Conservation (phyloP, 2,888 invertebrate genomes). For the Xestia c-nigrum region DNA sequence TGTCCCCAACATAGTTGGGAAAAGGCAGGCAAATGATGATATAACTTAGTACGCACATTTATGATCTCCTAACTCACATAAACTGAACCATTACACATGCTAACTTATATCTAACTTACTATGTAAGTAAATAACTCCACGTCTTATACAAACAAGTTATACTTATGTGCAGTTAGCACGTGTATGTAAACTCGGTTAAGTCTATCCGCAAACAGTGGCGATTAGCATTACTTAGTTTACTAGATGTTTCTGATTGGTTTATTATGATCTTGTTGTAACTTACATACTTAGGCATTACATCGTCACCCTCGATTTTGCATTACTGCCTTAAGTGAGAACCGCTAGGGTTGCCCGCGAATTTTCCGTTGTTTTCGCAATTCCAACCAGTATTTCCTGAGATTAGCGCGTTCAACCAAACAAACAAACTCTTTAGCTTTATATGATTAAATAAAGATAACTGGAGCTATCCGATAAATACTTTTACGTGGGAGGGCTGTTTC, state of each 20-base stretch:
- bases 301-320: too few species aligned
- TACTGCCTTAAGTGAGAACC: too few species aligned
- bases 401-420: too few species aligned
- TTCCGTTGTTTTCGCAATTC: too few species aligned
- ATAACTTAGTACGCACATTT: background rate
- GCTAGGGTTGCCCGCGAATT: too few species aligned
- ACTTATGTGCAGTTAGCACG: conserved; percentile 30
- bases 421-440: too few species aligned
- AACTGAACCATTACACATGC: conserved; percentile 8
- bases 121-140: conserved; percentile 30
- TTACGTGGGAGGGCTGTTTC: too few species aligned
- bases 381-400: too few species aligned
- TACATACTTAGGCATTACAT: background rate
- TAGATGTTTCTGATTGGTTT: background rate
- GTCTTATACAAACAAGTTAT: background rate
- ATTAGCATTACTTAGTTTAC: conserved; percentile 15
- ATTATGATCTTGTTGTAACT: background rate
- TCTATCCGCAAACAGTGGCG: conserved; percentile 11
- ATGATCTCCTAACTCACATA: conserved; percentile 4
- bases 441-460: too few species aligned
- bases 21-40: too few species aligned
- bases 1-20: too few species aligned
- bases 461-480: too few species aligned
- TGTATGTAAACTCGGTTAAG: conserved; percentile 24
- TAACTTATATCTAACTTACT: conserved; percentile 16